Percentiles rank a stretch among this genome's conserved stretches.
Conservation (phyloP, 2,113 vertebrate genomes). For the Petaurus breviceps region DNA sequence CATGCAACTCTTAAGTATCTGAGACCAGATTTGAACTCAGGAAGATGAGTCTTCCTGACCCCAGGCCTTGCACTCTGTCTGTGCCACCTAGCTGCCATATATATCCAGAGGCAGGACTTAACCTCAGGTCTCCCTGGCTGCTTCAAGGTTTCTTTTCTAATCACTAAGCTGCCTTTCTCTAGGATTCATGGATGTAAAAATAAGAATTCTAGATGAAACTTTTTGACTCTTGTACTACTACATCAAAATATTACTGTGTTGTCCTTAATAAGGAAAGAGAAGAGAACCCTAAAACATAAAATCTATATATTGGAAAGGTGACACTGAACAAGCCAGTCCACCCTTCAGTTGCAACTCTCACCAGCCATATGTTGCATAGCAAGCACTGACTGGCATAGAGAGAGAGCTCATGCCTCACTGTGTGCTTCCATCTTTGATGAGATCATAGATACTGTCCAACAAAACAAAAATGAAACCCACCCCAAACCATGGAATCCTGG, state of each 20-base stretch:
- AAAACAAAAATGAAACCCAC: not conserved
- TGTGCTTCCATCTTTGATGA: not conserved
- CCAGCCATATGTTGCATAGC: not conserved
- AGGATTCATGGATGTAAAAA: not conserved
- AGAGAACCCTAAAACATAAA: not conserved
- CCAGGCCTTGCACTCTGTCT: not conserved
- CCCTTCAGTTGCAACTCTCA: not conserved
- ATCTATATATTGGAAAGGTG: not conserved
- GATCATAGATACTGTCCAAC: not conserved
- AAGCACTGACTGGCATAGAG: not conserved
- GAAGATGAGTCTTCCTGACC: not conserved
- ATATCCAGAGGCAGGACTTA: not conserved
- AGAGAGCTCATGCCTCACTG: not conserved
- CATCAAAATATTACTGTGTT: not conserved
- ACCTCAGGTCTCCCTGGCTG: not conserved
- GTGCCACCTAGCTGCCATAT: not conserved
- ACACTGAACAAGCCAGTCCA: not conserved
- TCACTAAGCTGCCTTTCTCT: not conserved
- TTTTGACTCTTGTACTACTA: not conserved
- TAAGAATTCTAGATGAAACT: not conserved
- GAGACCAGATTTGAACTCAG: not conserved
- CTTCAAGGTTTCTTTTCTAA: not conserved
- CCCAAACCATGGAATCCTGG: not conserved
- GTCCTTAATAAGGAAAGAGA: not conserved
- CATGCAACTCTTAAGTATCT: accelerated